phyloP scores from a whole-genome alignment of 2,113 vertebrate genomes.

The Acinonyx jubatus region DNA sequence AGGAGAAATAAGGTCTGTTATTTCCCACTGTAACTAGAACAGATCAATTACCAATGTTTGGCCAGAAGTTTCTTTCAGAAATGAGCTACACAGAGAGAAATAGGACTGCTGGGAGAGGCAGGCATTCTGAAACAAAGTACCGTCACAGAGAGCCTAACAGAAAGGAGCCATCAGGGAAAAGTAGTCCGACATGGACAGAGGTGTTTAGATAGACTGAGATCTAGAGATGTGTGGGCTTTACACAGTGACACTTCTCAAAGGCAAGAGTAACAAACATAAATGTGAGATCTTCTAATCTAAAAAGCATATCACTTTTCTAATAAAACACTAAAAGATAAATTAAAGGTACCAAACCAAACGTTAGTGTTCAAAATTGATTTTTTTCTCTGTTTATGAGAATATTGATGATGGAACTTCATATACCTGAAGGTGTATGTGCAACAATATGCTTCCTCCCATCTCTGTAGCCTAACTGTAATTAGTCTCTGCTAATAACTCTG shows the following conservation, averaged over 20 bases:
- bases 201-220: background rate
- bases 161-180: background rate
- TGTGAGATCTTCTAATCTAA: background rate
- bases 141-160: background rate
- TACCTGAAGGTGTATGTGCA: background rate
- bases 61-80: background rate
- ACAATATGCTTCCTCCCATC: background rate
- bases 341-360: background rate
- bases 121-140: background rate
- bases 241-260: background rate
- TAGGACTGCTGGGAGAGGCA: background rate
- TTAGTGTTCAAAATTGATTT: background rate
- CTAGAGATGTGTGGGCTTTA: background rate
- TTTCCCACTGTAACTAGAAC: background rate
- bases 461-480: background rate
- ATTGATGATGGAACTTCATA: background rate
- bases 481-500: background rate
- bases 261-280: background rate
- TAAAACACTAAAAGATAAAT: background rate
- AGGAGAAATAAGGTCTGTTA: background rate
- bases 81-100: background rate
- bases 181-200: background rate
- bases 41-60: background rate
- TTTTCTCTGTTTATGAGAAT: background rate
- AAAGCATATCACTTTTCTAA: background rate